A percentile compares a stretch with the other conserved stretches of the same genome.
Conservation (phyloP, 1,140 invertebrate genomes). For the Phortica variegata region DNA sequence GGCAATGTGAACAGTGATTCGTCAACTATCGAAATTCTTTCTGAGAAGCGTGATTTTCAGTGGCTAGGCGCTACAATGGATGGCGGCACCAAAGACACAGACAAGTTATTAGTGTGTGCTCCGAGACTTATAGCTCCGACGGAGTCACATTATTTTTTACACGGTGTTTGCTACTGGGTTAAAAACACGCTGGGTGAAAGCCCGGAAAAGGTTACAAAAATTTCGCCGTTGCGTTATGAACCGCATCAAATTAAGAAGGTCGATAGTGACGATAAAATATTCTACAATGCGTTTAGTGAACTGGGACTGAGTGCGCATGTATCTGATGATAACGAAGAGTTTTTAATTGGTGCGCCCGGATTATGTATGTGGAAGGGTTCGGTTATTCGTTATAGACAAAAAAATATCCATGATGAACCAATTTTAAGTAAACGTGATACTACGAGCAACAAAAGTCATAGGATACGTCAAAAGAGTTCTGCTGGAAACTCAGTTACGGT, state of each 20-base stretch:
- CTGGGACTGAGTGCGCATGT: slow-evolving; percentile 61
- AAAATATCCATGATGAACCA: slow-evolving; percentile 22
- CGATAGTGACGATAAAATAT: slow-evolving; percentile 20
- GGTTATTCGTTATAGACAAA: slow-evolving; percentile 41
- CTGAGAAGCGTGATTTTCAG: slow-evolving; percentile 39
- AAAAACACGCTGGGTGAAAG: slow-evolving; percentile 33
- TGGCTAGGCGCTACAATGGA: slow-evolving; percentile 56
- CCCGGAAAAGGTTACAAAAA: slow-evolving; percentile 32
- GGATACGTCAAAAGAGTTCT: too few species aligned
- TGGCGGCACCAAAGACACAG: slow-evolving; percentile 37
- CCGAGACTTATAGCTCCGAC: slow-evolving; percentile 40
- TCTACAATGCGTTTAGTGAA: slow-evolving; percentile 61
- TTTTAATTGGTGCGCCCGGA: slow-evolving; percentile 65
- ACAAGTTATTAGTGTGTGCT: slow-evolving; percentile 49
- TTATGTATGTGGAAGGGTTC: slow-evolving; percentile 60
- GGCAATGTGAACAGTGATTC: slow-evolving; percentile 25
- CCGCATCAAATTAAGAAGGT: slow-evolving; percentile 22
- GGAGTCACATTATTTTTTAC: slow-evolving; percentile 45
- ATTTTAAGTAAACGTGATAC: slow-evolving; percentile 40
- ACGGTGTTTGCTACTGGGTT: slow-evolving; percentile 59
- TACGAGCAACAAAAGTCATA: slow-evolving; percentile 14
- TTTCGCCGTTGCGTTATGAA: slow-evolving; percentile 41
- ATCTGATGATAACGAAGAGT: slow-evolving; percentile 55
- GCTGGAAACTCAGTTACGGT: slow-evolving; percentile 15
- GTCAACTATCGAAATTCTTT: slow-evolving; percentile 40